Evolutionary conservation across 2,888 invertebrate genomes (phyloP), one percentile per base, ranked within the genome.

Genomic region (Metellina segmentata): DNA sequence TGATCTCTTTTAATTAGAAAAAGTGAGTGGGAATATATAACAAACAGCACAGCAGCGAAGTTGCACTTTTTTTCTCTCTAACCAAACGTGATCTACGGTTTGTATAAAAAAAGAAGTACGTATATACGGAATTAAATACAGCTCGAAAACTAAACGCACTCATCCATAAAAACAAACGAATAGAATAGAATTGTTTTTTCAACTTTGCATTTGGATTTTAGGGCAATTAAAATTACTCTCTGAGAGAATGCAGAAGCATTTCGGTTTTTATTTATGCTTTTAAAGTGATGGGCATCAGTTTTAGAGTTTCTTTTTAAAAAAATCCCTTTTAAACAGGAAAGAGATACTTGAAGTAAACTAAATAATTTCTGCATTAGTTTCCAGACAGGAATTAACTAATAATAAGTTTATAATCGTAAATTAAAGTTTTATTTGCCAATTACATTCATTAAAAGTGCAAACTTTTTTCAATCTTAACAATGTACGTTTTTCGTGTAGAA

Each of bases 221-320:
- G 16, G 61, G 74, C 85, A 85, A 85, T 85, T 85, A 85, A 85
- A 85, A 74, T 85, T 74, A 61, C 75, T 72, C n/a, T 61, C 85
- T 53, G 53, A 74, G 52, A 82, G 20, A 75, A 75, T 75, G 11
- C 79, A 7, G 34, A 9, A 61, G 61, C 9, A 34, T 34, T 61
- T 61, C 11, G 16, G n/a, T 52, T 19, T 51, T 78, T 78, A 11
- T 78, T 16, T 78, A 5, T 52, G 20, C 78, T 52, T 78, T 78
- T 19, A 13, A 75, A 75, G 49, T 49, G 34, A 34, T 34, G 34
- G 34, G 4, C 34, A 34, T 34, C 34, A 34, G 61, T 19, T 51
- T 52, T 52, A 52, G 78, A 16, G 48, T 75, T 78, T 52, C n/a
- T 19, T 49, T 51, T 78, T 8, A 20, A 78, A 52, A 75, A 34